phyloP scores from a whole-genome alignment of 1,140 invertebrate genomes.

The Ctenoplectra terminalis region DNA sequence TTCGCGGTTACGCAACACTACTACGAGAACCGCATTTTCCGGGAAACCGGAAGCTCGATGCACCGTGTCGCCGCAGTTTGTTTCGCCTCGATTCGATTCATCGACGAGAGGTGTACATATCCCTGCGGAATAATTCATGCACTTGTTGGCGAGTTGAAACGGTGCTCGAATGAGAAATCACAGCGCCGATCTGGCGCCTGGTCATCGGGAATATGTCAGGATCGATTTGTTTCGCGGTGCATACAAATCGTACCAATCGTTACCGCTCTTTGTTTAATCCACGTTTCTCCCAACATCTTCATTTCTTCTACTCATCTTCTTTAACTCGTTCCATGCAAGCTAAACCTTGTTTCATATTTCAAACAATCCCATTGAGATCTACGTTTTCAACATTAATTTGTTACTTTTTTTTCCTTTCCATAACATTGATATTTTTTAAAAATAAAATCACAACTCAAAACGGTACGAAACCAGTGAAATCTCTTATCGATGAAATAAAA shows the following conservation, averaged over 20 bases:
- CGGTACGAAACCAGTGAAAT: too few relatives aligned
- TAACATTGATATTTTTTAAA: too few relatives aligned
- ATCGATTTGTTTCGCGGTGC: slow-evolving; percentile 64
- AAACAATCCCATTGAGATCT: too few relatives aligned
- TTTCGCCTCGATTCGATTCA: slow-evolving; percentile 45
- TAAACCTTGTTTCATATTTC: too few relatives aligned
- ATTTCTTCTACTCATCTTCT: background rate
- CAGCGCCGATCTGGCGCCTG: slow-evolving; percentile 73
- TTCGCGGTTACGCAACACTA: background rate
- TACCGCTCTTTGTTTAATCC: slow-evolving; percentile 5
- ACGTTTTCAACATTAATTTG: too few relatives aligned
- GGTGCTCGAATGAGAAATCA: slow-evolving; percentile 70
- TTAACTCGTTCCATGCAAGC: background rate
- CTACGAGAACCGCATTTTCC: slow-evolving; percentile 13
- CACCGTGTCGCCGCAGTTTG: background rate
- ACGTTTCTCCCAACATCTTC: background rate
- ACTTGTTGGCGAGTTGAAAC: slow-evolving; percentile 43
- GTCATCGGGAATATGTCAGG: slow-evolving; percentile 67
- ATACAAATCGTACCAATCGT: slow-evolving; percentile 65
- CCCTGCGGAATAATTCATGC: slow-evolving; percentile 70
- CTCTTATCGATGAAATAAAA: too few relatives aligned
- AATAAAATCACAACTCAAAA: too few relatives aligned
- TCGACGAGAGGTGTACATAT: slow-evolving; percentile 16
- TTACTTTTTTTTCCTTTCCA: too few relatives aligned
- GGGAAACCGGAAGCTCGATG: slow-evolving; percentile 1